These are phyloP conservation scores for Therioaphis trifolii DNA, from an alignment of 2,888 invertebrate genomes.

Conservation along the genomic window DNA sequence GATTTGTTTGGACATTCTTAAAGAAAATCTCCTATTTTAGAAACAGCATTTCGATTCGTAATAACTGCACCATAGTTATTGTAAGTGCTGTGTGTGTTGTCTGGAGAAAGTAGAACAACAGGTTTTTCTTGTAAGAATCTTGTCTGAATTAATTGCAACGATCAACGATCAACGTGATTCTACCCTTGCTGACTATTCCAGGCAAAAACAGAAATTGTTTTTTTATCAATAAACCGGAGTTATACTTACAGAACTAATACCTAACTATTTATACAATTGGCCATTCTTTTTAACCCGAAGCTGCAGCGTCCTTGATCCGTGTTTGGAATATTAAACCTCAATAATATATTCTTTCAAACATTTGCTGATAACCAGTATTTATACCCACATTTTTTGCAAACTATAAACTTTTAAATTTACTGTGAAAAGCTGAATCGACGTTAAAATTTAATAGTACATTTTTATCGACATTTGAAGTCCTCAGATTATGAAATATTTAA, in stretches of 20 bases:
- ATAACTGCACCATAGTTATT: neutral
- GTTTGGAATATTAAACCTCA: slow-evolving; percentile 26
- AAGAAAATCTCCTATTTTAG: slow-evolving; percentile 23
- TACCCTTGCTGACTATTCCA: slow-evolving; percentile 35
- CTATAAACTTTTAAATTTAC: neutral
- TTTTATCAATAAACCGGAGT: slow-evolving; percentile 33
- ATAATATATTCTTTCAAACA: slow-evolving; percentile 2
- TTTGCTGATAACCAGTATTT: neutral
- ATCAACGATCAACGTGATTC: slow-evolving; percentile 46
- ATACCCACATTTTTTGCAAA: neutral
- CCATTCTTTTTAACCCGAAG: slow-evolving; percentile 37
- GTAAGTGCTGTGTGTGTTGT: slow-evolving; percentile 28
- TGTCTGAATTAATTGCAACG: slow-evolving; percentile 61
- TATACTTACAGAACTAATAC: neutral
- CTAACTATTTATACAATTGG: slow-evolving; percentile 25
- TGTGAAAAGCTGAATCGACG: neutral
- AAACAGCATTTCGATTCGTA: slow-evolving; percentile 36
- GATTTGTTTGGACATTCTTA: slow-evolving; percentile 19
- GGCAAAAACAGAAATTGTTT: slow-evolving; percentile 43
- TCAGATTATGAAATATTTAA: neutral
- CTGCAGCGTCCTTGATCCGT: slow-evolving; percentile 2
- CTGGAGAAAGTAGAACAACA: slow-evolving; percentile 62
- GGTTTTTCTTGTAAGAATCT: slow-evolving; percentile 60
- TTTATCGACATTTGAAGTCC: neutral
- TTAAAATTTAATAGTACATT: neutral